Conservation (phyloP, 2,113 vertebrate genomes). For the Empidonax traillii region DNA sequence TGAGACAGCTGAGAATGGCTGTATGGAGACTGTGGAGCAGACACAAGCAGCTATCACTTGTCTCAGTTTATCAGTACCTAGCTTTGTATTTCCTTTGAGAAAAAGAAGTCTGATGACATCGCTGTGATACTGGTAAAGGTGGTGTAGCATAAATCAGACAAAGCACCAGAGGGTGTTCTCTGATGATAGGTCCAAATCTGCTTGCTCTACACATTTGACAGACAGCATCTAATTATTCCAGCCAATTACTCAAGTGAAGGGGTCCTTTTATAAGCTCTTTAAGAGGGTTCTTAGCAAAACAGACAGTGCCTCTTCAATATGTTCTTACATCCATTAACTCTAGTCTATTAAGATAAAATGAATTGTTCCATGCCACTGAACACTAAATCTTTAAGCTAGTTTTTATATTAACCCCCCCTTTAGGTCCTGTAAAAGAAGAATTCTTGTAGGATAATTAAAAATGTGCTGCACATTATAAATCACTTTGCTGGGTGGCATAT, state of each 20-base stretch:
- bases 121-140: background rate
- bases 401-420: conserved; percentile 20
- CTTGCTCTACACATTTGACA: conserved; percentile 7
- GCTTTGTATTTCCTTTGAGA: background rate
- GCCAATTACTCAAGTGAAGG: conserved; percentile 5
- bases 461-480: background rate
- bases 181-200: background rate
- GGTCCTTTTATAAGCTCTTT: conserved; percentile 37
- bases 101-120: background rate
- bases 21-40: background rate
- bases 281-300: conserved; percentile 22
- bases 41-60: background rate
- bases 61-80: background rate
- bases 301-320: background rate
- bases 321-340: conserved; percentile 41
- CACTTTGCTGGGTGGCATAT: background rate
- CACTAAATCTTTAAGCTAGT: conserved; percentile 8
- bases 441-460: conserved; percentile 46
- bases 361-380: conserved; percentile 36
- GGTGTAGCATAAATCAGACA: background rate
- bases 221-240: conserved; percentile 38
- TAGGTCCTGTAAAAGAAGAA: background rate
- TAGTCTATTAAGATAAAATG: conserved; percentile 52
- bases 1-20: background rate
- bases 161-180: background rate